phyloP scores from a whole-genome alignment of 1,140 invertebrate species.

The Rhynchophorus ferrugineus region DNA sequence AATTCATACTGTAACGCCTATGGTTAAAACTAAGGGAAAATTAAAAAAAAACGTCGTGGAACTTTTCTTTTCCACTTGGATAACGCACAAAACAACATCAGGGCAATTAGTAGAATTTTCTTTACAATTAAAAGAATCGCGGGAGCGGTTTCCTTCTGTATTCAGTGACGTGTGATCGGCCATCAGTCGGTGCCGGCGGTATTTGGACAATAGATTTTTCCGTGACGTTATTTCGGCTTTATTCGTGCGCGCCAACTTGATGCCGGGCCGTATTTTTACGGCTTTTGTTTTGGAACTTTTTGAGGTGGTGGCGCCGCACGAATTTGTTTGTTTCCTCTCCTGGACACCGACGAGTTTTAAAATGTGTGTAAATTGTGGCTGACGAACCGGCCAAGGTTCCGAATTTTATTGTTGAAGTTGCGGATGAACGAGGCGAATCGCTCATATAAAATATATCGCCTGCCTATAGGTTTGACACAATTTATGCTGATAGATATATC shows the following conservation, averaged over 20 bases:
- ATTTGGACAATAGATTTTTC: neutral
- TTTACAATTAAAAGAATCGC: slow-evolving; percentile 37
- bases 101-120: slow-evolving; percentile 41
- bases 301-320: neutral
- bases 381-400: neutral
- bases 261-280: neutral
- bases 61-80: slow-evolving; percentile 35
- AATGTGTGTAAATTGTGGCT: slow-evolving; percentile 5
- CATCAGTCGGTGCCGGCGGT: neutral
- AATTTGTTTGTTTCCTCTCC: slow-evolving; percentile 4
- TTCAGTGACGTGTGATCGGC: slow-evolving; percentile 10
- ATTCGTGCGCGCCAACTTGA: neutral
- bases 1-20: slow-evolving; percentile 5
- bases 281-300: slow-evolving; percentile 1
- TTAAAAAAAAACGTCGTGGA: slow-evolving; percentile 1
- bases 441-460: neutral
- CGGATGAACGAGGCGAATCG: neutral
- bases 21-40: slow-evolving; percentile 9
- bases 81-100: slow-evolving; percentile 36
- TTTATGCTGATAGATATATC: neutral
- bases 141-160: slow-evolving; percentile 16
- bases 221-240: neutral
- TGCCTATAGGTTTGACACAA: neutral
- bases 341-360: slow-evolving; percentile 1
- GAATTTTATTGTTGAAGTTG: slow-evolving; percentile 1